Conservation (phyloP, 2,113 vertebrate genomes). For the Ophiodon elongatus region DNA sequence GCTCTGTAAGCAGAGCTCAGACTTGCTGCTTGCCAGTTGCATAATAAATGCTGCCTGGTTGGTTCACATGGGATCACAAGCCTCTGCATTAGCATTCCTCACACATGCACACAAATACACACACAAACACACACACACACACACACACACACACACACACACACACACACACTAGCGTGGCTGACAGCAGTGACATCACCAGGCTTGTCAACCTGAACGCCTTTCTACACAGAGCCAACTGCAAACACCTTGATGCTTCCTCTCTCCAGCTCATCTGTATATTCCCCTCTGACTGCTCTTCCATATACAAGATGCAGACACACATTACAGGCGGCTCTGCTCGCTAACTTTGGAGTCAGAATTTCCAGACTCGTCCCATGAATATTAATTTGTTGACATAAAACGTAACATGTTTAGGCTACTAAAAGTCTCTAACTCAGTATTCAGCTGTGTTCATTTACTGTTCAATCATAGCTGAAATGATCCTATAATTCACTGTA, state of each 20-base stretch:
- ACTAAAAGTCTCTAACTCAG: neutral
- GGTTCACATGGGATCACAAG: conserved; percentile 67
- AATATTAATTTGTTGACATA: conserved; percentile 23
- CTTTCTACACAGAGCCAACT: conserved; percentile 23
- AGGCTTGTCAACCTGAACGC: conserved; percentile 50
- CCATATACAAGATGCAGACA: neutral
- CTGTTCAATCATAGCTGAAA: neutral
- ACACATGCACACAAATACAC: conserved; percentile 32
- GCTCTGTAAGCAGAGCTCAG: conserved; percentile 59
- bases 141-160: conserved; percentile 34
- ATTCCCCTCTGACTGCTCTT: neutral
- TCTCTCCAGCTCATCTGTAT: conserved; percentile 5
- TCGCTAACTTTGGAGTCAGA: neutral
- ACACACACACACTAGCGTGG: conserved; percentile 31
- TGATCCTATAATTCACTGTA: neutral
- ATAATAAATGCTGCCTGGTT: conserved; percentile 64
- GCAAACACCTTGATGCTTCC: conserved; percentile 31
- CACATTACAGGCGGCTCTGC: neutral
- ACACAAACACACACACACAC: conserved; percentile 28
- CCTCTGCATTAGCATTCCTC: conserved; percentile 67
- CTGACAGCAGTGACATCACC: conserved; percentile 66
- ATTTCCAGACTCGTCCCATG: neutral
- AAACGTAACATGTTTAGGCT: neutral
- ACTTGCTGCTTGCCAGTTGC: conserved; percentile 63
- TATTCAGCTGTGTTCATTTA: conserved; percentile 16